These are phyloP conservation scores for Trichogramma pretiosum DNA, from an alignment of 1,140 invertebrate species.

Conservation along the genomic window DNA sequence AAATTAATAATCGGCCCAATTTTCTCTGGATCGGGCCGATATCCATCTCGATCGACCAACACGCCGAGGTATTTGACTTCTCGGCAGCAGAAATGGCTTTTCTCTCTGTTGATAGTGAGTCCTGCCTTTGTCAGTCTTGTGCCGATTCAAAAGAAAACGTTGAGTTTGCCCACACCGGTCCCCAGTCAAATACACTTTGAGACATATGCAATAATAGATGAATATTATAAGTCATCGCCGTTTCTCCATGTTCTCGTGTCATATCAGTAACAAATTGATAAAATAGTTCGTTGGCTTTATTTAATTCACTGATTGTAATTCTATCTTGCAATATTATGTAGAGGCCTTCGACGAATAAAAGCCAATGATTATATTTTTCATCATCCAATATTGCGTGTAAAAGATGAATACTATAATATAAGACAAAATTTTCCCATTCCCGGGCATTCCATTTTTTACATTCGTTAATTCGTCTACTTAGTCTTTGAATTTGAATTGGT, in stretches of 20 bases:
- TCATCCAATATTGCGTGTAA: not conserved
- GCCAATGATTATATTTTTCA: not conserved
- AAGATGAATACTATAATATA: not conserved
- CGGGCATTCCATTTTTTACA: not conserved
- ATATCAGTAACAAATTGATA: too few relatives aligned
- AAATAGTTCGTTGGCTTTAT: too few relatives aligned
- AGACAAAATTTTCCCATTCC: constrained; percentile 2
- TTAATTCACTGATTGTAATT: too few relatives aligned
- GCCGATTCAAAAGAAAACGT: not conserved
- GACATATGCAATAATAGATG: not conserved
- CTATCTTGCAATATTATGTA: not conserved
- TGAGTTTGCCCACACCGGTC: not conserved
- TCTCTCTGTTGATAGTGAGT: too few relatives aligned
- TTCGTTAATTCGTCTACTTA: not conserved
- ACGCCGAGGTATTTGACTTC: too few relatives aligned
- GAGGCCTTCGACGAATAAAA: not conserved
- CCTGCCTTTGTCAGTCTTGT: too few relatives aligned
- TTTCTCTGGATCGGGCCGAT: too few relatives aligned
- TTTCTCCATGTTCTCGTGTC: too few relatives aligned
- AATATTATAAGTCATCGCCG: not conserved
- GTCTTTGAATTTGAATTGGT: not conserved
- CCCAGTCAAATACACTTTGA: not conserved
- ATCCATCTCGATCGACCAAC: too few relatives aligned
- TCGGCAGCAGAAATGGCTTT: too few relatives aligned
- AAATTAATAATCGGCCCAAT: too few relatives aligned